Evolutionary conservation across 2,888 invertebrate genomes (phyloP), one percentile per base, ranked within the genome.

Genomic region (Epirrhoe alternata): DNA sequence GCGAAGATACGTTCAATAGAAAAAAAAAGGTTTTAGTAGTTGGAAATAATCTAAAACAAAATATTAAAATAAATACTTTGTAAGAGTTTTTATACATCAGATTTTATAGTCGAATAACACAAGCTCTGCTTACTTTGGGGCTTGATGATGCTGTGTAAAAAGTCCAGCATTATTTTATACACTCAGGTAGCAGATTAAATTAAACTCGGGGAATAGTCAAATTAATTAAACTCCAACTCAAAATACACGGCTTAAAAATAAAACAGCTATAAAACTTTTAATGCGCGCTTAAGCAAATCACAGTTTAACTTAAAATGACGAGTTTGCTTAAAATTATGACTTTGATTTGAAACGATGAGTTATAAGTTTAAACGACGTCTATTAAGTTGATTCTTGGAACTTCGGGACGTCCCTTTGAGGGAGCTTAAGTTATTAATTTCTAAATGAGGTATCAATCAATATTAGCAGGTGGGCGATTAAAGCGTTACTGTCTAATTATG

Each of bases 251-350:
- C 73, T 79, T 75, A 80, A 83, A 82, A 82, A 81, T 82, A 76
- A 78, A 82, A 79, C 76, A 78, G 74, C 72, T 69, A 67, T 65
- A 45, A 70, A 82, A 83, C 81, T 84, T 84, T 81, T 79, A 81
- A 84, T 83, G 76, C 71, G 64, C 69, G 61, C 71, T 76, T 74
- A 75, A 74, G 69, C 69, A 72, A 78, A 81, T 77, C 73, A 72
- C 73, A 74, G 78, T 74, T 81, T 74, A 69, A 69, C 73, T 71
- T 61, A 71, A 75, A 76, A 73, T 72, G 69, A 73, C 33, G 72
- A 63, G 69, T 66, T 69, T 66, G 47, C 33, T 42, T 38, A 49
- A 49, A 68, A 64, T 61, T 61, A 64, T 64, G 61, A 61, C 50
- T 68, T 68, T 64, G 63, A 67, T 62, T 66, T 51, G 49, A 33